Percentiles rank a stretch among this genome's conserved stretches.
phyloP scores from a whole-genome alignment of 2,888 invertebrate genomes.

The Digitonthophagus gazella region DNA sequence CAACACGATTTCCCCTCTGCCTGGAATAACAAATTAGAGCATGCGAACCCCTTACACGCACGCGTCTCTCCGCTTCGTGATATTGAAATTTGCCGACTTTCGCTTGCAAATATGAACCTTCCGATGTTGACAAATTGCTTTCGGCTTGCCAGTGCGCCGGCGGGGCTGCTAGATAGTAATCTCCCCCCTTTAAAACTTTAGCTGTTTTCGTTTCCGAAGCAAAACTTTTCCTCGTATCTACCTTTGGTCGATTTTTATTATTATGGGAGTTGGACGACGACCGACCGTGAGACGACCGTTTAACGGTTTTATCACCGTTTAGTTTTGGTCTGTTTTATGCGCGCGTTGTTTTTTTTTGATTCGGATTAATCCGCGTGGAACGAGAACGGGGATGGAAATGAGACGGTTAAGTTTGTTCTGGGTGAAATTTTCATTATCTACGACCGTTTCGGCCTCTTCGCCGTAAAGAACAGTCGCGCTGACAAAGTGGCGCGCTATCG shows the following conservation, averaged over 20 bases:
- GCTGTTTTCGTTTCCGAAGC: neutral
- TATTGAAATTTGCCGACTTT: neutral
- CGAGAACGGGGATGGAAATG: neutral
- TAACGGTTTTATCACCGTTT: neutral
- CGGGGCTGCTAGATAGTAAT: neutral
- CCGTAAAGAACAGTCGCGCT: neutral
- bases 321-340: neutral
- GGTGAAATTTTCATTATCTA: neutral
- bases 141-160: neutral
- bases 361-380: no score
- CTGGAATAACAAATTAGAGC: neutral
- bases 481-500: neutral
- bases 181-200: neutral
- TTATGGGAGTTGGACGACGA: neutral
- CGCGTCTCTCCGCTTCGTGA: neutral
- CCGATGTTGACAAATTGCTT: neutral
- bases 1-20: neutral
- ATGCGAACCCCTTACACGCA: neutral
- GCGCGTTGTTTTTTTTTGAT: no score
- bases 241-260: neutral
- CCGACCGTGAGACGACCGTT: no score
- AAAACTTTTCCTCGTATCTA: neutral
- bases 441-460: neutral
- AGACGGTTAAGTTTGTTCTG: neutral
- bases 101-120: neutral